Conservation (phyloP, 2,888 invertebrate genomes). For the Monoplex corrugatus region DNA sequence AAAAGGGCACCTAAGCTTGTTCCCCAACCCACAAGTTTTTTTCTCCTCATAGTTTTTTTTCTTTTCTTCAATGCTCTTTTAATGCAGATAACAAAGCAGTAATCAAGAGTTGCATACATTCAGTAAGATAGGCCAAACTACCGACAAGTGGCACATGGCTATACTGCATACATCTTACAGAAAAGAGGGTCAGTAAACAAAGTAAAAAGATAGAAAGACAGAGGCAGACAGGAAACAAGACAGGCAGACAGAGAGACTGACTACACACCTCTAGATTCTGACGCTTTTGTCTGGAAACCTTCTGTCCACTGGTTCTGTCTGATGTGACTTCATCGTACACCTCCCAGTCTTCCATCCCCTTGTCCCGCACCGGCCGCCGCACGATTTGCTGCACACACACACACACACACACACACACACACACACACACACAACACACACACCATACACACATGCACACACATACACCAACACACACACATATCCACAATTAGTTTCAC, state of each 20-base stretch:
- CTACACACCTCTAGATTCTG: constrained; percentile 34
- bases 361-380: constrained; percentile 56
- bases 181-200: background rate
- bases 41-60: no score
- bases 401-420: background rate
- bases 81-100: no score
- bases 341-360: constrained; percentile 70
- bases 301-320: background rate
- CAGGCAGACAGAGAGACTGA: background rate
- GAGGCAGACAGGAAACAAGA: background rate
- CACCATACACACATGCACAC: background rate
- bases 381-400: constrained; percentile 59
- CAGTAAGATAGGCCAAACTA: no score
- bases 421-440: background rate
- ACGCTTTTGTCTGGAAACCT: background rate
- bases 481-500: background rate
- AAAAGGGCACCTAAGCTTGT: no score
- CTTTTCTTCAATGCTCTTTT: no score
- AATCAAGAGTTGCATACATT: no score
- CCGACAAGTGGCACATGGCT: background rate
- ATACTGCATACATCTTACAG: background rate
- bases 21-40: no score
- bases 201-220: background rate
- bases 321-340: constrained; percentile 66
- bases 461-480: background rate